Evolutionary conservation across 2,797 vertebrate species (phyloP).

Genomic region (Onychomys torridus): DNA sequence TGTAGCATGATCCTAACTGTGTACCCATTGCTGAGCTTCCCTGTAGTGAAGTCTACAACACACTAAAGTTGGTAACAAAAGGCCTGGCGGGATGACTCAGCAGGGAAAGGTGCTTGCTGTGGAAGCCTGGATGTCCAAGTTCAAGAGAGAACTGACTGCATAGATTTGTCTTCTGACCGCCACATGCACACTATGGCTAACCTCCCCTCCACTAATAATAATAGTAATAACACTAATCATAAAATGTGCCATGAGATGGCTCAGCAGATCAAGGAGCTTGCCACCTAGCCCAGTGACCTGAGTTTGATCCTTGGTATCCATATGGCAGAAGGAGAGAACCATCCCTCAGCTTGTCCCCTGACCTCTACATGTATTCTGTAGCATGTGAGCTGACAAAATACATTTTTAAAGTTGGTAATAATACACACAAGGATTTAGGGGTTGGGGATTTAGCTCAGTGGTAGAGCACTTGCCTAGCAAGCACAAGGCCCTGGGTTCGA

Average conservation of each 20-base stretch:
- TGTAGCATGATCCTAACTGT: not conserved
- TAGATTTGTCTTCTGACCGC: not conserved
- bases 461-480: too few species aligned
- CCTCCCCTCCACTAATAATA: not conserved
- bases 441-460: too few species aligned
- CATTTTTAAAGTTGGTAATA: not conserved
- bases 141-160: not conserved
- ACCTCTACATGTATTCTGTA: not conserved
- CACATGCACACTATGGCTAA: not conserved
- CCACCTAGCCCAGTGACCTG: not conserved
- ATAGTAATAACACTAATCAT: not conserved
- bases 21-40: not conserved
- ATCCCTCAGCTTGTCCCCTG: not conserved
- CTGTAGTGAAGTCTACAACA: not conserved
- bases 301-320: not conserved
- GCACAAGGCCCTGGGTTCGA: too few species aligned
- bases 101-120: not conserved
- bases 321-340: not conserved
- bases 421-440: too few species aligned
- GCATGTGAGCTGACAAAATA: not conserved
- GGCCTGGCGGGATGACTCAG: not conserved
- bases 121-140: not conserved
- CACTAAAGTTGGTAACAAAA: conserved; percentile 2
- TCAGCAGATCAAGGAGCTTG: not conserved
- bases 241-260: not conserved